Conservation (phyloP, 2,888 invertebrate genomes). For the Drosophila tripunctata region DNA sequence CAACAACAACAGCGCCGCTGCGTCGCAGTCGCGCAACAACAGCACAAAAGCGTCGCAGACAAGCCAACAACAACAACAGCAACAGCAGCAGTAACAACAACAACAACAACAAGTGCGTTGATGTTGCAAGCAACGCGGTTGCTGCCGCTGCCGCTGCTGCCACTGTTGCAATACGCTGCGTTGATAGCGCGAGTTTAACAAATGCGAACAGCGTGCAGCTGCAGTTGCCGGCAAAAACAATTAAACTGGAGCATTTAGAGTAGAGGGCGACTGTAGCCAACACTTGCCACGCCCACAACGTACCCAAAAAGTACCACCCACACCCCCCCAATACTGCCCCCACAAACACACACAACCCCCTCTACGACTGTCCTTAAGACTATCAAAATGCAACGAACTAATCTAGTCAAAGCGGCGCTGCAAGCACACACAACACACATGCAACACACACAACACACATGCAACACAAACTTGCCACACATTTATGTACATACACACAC, state of each 20-base stretch:
- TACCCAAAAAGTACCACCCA: not conserved
- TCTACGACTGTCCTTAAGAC: conserved; percentile 1
- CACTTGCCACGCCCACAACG: conserved; percentile 27
- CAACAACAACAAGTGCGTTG: not conserved
- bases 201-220: conserved; percentile 28
- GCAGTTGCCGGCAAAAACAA: conserved; percentile 67
- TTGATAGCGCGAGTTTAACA: conserved; percentile 64
- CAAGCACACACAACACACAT: conserved; percentile 25
- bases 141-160: conserved; percentile 37
- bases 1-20: conserved; percentile 24
- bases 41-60: conserved; percentile 64
- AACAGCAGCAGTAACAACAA: conserved; percentile 6
- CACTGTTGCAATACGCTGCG: conserved; percentile 68
- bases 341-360: not conserved
- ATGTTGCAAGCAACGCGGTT: not conserved
- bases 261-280: conserved; percentile 28
- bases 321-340: no score
- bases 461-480: conserved; percentile 22
- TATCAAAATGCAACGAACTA: conserved; percentile 17
- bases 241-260: conserved; percentile 80
- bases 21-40: conserved; percentile 18
- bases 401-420: conserved; percentile 57
- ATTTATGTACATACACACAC: conserved; percentile 2
- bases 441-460: not conserved
- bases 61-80: conserved; percentile 14